Evolutionary conservation across 2,888 invertebrate genomes (phyloP).

Genomic region (Aphidoletes aphidimyza): DNA sequence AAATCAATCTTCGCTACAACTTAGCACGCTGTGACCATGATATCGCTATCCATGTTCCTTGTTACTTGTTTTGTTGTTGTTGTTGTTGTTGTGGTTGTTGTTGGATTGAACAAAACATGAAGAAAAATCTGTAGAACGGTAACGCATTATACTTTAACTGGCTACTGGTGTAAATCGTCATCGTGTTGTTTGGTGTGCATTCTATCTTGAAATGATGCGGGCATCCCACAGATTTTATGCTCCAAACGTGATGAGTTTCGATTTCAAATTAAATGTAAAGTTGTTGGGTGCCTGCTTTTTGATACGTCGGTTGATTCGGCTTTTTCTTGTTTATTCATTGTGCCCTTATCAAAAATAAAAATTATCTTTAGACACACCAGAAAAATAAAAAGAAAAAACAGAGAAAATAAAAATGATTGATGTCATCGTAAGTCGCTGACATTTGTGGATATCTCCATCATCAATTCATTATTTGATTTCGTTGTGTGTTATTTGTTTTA

Average conservation of each 20-base stretch:
- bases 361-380: neutral
- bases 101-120: too few species aligned
- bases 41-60: neutral
- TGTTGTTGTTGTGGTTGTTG: too few species aligned
- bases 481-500: too few species aligned
- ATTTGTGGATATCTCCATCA: slow-evolving; percentile 29
- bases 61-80: too few species aligned
- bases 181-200: neutral
- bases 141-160: neutral
- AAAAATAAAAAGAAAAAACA: neutral
- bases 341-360: slow-evolving; percentile 41
- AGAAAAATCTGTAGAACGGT: too few species aligned
- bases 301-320: neutral
- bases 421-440: slow-evolving; percentile 21
- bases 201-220: slow-evolving; percentile 7
- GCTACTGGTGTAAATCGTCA: slow-evolving; percentile 5
- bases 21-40: slow-evolving; percentile 17
- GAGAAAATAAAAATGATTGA: neutral
- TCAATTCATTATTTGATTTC: slow-evolving; percentile 36
- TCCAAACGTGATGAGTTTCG: slow-evolving; percentile 49
- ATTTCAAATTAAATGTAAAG: slow-evolving; percentile 1
- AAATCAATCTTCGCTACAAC: neutral
- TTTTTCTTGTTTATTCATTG: slow-evolving; percentile 19
- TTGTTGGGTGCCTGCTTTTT: slow-evolving; percentile 37
- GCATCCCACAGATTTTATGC: slow-evolving; percentile 46